Evolutionary conservation across 1,140 invertebrate genomes (phyloP).

Genomic region (Caenorhabditis remanei): DNA sequence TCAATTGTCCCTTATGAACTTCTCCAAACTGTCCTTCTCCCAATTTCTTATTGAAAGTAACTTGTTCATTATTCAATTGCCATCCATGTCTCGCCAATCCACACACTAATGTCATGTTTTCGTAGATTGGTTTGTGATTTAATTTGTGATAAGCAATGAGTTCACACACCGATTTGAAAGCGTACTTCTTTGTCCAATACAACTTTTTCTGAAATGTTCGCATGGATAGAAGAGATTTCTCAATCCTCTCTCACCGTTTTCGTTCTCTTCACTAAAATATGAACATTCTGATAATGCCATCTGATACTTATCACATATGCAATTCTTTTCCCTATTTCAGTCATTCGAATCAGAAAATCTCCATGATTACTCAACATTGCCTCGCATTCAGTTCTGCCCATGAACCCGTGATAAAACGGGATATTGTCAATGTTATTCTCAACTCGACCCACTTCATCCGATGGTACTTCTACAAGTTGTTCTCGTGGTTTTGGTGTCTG

Average conservation of each 20-base stretch:
- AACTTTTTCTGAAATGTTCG: slow-evolving; percentile 32
- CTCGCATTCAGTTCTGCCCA: slow-evolving; percentile 25
- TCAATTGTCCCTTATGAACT: slow-evolving; percentile 27
- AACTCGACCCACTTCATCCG: slow-evolving; percentile 31
- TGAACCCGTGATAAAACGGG: slow-evolving; percentile 38
- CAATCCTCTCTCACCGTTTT: neutral
- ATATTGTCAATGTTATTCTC: slow-evolving; percentile 48
- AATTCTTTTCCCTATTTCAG: neutral
- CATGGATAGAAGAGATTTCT: too few species aligned
- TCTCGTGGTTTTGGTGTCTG: neutral
- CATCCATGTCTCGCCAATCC: slow-evolving; percentile 16
- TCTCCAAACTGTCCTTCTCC: slow-evolving; percentile 42
- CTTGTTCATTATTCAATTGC: slow-evolving; percentile 38
- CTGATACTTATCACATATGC: slow-evolving; percentile 28
- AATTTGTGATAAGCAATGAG: slow-evolving; percentile 29
- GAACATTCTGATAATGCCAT: slow-evolving; percentile 14
- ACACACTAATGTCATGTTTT: slow-evolving; percentile 9
- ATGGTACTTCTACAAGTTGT: slow-evolving; percentile 8
- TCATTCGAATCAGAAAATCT: slow-evolving; percentile 36
- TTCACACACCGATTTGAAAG: slow-evolving; percentile 12
- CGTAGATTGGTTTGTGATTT: slow-evolving; percentile 5
- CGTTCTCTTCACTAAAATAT: slow-evolving; percentile 27
- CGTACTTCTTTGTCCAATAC: slow-evolving; percentile 36
- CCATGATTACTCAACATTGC: slow-evolving; percentile 19
- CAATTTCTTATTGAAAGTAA: slow-evolving; percentile 4